A percentile compares a stretch with the other conserved stretches of the same genome.
These are phyloP conservation scores for Carettochelys insculpta DNA, from an alignment of 2,113 vertebrate genomes.

Conservation along the genomic window DNA sequence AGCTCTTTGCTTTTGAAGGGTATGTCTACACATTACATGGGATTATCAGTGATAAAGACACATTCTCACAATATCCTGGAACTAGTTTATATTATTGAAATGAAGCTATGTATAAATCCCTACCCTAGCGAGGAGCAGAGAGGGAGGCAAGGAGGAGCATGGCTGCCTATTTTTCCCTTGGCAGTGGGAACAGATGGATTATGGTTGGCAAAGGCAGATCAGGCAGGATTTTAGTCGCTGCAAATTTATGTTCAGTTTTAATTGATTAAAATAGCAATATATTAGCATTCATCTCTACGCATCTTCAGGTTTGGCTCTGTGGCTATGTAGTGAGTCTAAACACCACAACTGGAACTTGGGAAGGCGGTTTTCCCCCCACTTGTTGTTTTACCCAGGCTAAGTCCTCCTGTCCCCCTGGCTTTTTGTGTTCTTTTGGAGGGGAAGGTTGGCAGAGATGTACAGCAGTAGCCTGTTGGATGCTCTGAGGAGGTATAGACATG, in stretches of 20 bases:
- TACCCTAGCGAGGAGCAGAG: background rate
- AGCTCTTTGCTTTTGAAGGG: too few relatives aligned
- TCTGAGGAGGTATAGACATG: background rate
- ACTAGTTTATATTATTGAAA: background rate
- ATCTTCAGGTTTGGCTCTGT: background rate
- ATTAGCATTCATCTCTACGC: background rate
- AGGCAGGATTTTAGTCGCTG: background rate
- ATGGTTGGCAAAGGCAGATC: background rate
- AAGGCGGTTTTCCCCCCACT: background rate
- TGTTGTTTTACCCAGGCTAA: background rate
- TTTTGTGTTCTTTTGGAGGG: background rate
- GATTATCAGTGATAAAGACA: background rate
- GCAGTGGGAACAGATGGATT: background rate
- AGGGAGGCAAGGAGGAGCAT: background rate
- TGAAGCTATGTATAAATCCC: background rate
- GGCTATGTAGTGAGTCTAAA: background rate
- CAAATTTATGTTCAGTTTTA: background rate
- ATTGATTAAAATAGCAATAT: background rate
- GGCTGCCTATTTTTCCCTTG: background rate
- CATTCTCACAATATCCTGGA: background rate
- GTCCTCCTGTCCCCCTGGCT: background rate
- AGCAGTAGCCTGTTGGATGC: background rate
- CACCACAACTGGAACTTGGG: background rate
- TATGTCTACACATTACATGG: background rate
- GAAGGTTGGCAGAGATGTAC: background rate